These are phyloP conservation scores for Tromatobia lineatoria DNA, from an alignment of 2,888 invertebrate species.

Conservation along the genomic window DNA sequence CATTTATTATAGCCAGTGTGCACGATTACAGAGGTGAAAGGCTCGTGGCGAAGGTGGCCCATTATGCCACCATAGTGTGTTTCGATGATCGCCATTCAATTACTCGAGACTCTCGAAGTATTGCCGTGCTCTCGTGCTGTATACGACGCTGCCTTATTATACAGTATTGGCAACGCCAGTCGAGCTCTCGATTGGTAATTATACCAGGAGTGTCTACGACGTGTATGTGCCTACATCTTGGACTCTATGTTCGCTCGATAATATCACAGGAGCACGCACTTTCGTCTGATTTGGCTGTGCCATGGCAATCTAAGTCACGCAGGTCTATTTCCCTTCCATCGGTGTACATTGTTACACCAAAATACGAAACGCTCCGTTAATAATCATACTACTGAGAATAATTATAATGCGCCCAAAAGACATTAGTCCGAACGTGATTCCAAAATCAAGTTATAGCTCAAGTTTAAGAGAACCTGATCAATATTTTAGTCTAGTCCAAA, in stretches of 20 bases:
- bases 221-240: neutral
- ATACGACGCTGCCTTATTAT: conserved; percentile 3
- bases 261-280: conserved; percentile 34
- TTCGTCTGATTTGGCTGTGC: conserved; percentile 11
- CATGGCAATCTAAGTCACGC: conserved; percentile 29
- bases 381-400: neutral
- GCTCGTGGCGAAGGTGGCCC: conserved; percentile 65
- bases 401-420: too few relatives aligned
- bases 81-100: conserved; percentile 60
- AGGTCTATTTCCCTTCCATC: conserved; percentile 19
- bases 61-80: conserved; percentile 39
- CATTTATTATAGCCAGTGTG: conserved; percentile 35
- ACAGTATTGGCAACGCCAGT: neutral
- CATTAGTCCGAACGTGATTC: too few relatives aligned
- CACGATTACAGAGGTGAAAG: conserved; percentile 61
- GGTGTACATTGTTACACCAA: neutral
- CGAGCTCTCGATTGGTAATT: conserved; percentile 41
- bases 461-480: too few relatives aligned
- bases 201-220: conserved; percentile 3
- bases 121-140: neutral
- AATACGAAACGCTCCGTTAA: neutral
- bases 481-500: too few relatives aligned
- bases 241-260: conserved; percentile 13
- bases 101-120: conserved; percentile 20
- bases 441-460: too few relatives aligned